A percentile compares a stretch with the other conserved stretches of the same genome.
Evolutionary conservation across 2,113 vertebrate genomes (phyloP).

Genomic region (Bucco capensis): DNA sequence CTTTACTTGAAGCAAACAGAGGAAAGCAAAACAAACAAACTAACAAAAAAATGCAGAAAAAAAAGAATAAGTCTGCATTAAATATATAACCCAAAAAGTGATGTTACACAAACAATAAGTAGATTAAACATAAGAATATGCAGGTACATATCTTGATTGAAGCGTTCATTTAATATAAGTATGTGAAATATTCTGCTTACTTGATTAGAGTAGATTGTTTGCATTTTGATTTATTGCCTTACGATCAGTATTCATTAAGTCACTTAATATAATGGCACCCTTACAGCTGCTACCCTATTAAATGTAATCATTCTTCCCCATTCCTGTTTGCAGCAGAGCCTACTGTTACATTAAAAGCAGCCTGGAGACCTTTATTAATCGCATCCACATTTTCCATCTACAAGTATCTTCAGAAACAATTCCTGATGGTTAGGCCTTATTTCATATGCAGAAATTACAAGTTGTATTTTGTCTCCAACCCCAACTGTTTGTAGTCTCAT

Average conservation of each 20-base stretch:
- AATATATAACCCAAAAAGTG: background rate
- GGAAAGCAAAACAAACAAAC: too few relatives aligned
- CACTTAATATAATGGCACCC: slow-evolving; percentile 67
- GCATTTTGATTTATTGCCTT: slow-evolving; percentile 74
- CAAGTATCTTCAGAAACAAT: slow-evolving; percentile 10
- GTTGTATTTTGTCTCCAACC: background rate
- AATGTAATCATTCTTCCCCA: background rate
- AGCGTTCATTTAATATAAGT: slow-evolving; percentile 62
- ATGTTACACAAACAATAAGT: background rate
- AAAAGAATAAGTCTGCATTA: background rate
- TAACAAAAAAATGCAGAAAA: background rate
- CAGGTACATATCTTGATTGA: slow-evolving; percentile 61
- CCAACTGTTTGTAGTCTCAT: background rate
- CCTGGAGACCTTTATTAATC: slow-evolving; percentile 19
- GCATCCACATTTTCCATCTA: background rate
- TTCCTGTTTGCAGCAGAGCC: slow-evolving; percentile 36
- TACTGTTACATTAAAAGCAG: slow-evolving; percentile 5
- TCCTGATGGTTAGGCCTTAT: background rate
- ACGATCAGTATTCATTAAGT: slow-evolving; percentile 71
- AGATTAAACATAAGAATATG: slow-evolving; percentile 45
- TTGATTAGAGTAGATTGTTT: slow-evolving; percentile 74
- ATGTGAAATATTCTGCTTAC: slow-evolving; percentile 54
- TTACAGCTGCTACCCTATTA: slow-evolving; percentile 41
- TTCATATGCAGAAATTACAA: background rate
- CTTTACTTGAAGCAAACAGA: background rate